Conservation (phyloP, 2,888 invertebrate species). For the Scaptomyza cyrtandrae region DNA sequence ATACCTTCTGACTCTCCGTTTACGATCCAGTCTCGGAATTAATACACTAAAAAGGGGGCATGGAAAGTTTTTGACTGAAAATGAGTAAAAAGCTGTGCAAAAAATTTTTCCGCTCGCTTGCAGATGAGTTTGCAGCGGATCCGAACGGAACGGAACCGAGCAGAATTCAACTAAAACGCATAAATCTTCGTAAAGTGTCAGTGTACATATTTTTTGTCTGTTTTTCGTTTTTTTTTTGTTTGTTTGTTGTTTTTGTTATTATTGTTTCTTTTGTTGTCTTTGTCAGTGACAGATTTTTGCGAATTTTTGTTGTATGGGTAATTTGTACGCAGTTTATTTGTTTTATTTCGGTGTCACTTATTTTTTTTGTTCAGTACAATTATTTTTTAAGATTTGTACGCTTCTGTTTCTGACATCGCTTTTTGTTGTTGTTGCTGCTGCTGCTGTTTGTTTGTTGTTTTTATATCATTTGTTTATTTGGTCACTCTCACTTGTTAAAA, state of each 20-base stretch:
- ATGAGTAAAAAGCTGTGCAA: conserved; percentile 46
- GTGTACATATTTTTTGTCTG: conserved; percentile 71
- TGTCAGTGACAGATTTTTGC: conserved; percentile 65
- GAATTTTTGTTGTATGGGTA: conserved; percentile 59
- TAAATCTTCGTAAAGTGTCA: conserved; percentile 79
- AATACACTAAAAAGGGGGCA: conserved; percentile 6
- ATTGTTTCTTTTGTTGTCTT: conserved; percentile 46
- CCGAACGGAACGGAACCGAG: conserved; percentile 25
- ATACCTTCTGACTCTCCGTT: conserved; percentile 37
- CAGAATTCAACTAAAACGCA: conserved; percentile 75
- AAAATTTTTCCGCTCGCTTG: conserved; percentile 55
- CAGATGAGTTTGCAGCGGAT: conserved; percentile 46
- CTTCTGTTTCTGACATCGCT: conserved; percentile 42
- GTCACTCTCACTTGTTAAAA: conserved; percentile 12
- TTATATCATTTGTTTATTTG: conserved; percentile 65
- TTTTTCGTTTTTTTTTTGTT: conserved; percentile 12
- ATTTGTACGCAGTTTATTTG: conserved; percentile 74
- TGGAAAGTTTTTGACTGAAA: conserved; percentile 10
- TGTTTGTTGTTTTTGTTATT: conserved; percentile 42
- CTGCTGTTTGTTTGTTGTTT: conserved; percentile 59
- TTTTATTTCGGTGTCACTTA: conserved; percentile 44
- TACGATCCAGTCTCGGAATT: conserved; percentile 42
- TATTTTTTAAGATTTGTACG: conserved; percentile 25
- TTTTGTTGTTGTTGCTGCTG: conserved; percentile 40
- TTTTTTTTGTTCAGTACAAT: too few relatives aligned